Evolutionary conservation across 2,888 invertebrate species (phyloP), one percentile per base, ranked within the genome.

Genomic region (Rhimphoctona megacephalus): DNA sequence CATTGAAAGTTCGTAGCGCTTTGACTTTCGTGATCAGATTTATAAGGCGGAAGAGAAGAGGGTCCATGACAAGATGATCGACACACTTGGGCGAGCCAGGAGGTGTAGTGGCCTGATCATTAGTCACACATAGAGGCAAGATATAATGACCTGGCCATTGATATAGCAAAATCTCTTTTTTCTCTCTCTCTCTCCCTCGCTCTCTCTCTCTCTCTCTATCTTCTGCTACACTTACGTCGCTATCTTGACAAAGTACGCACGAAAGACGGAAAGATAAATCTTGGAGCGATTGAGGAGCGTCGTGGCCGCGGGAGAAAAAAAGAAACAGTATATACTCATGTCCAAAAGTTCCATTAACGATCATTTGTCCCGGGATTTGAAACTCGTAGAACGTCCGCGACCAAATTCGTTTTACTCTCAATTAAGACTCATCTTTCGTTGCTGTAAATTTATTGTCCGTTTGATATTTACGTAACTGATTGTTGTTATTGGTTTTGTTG

Each of bases 331-430:
- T 70, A 49, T 67, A 66, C 73, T 74, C 39, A 22, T 57, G 57
- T 81, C 72, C 67, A 81, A 69, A 79, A 54, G 82, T 89, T 85
- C 86, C 87, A 90, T 89, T 88, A 87, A 78, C 57, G 82, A 57
- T 76, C 81, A 77, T 82, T 61, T 88, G 79, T 83, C 77, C 72
- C 57, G 36, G 64, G 84, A 70, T n/a, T 80, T 70, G 33, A 67
- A 33, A n/a, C 52, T 61, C 67, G 69, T 11, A 9, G 61, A 57
- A 33, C 61, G 9, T 36, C 39, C 82, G 85, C 70, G 72, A 46
- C 69, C 81, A 84, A 90, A 88, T 90, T 85, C 88, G 89, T 90
- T 85, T 89, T 87, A 81, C 84, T 88, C 85, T 88, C 84, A 52
- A 76, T 80, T 74, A 80, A 66, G 72, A 49, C 9, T 39, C 67